Evolutionary conservation across 1,140 invertebrate genomes (phyloP), one percentile per base, ranked within the genome.

Genomic region (Pseudomyrmex concolor): DNA sequence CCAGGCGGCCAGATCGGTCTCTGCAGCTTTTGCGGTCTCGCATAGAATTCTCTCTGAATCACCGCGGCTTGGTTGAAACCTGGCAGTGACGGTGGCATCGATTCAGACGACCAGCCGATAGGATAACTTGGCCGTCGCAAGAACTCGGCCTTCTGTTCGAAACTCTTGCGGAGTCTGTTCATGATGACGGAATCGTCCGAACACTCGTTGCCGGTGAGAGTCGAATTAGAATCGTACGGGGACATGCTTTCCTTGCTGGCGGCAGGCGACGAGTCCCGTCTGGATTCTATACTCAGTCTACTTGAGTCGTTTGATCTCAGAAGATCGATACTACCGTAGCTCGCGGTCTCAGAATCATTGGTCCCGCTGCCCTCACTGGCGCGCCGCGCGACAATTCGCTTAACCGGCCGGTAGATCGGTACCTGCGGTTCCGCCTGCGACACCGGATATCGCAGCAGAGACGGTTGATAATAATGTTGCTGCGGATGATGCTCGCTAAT

Each of bases 91-190:
- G 85, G 48, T 2, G 74, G 74, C n/a, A 85, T 54, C 0, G 80
- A 34, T 0, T 92, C 92, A 0, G 90, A 93, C 67, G 95, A 94
- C 95, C 94, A 96, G 19, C 95, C 95, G 57, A 96, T 95, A 63
- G 96, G 95, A 86, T 96, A 95, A 87, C 95, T 96, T 1, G 97
- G 97, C 73, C 97, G 95, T 86, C 96, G 95, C 48, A 98, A 94
- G 91, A 98, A 98, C 86, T 98, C 97, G 92, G 98, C 97, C 90
- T 98, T 98, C 89, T 98, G 97, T 88, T 98, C 97, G 86, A 97
- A 96, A 89, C 97, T 98, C 91, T 97, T 97, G 70, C 96, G 95
- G 87, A 98, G 95, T 91, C 97, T 95, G 25, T 95, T 95, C 92
- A 97, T 95, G 64, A 96, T 96, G 19, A 96, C 94, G 57, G 96